A percentile compares a stretch with the other conserved stretches of the same genome.
These are phyloP conservation scores for Sipha flava DNA, from an alignment of 1,140 invertebrate genomes.

Conservation along the genomic window DNA sequence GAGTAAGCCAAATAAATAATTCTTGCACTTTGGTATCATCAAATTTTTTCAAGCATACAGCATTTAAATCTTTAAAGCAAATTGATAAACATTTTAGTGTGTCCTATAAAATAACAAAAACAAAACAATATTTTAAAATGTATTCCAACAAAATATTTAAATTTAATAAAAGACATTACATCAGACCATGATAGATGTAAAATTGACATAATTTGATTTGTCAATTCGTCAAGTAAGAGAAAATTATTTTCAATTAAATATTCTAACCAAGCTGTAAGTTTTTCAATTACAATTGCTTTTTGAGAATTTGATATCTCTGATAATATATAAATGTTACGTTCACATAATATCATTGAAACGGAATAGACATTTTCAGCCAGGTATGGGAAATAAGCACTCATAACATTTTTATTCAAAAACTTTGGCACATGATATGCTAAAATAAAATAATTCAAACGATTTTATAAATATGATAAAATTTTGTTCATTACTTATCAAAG, in stretches of 20 bases:
- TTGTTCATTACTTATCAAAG: not conserved
- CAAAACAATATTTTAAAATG: not conserved
- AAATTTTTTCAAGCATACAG: conserved; percentile 10
- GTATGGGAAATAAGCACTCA: conserved; percentile 16
- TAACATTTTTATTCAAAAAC: not conserved
- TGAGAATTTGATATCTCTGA: not conserved
- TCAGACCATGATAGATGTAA: conserved; percentile 2
- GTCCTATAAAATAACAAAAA: not conserved
- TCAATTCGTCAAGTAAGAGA: conserved; percentile 6
- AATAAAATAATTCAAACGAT: not conserved
- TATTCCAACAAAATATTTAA: not conserved
- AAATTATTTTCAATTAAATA: conserved; percentile 25
- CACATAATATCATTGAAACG: conserved; percentile 8
- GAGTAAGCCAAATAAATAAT: conserved; percentile 9
- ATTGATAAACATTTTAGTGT: conserved; percentile 11
- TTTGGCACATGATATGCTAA: not conserved
- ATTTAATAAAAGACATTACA: not conserved
- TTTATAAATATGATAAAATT: not conserved
- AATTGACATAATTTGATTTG: conserved; percentile 14
- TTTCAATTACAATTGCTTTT: not conserved
- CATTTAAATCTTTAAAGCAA: conserved; percentile 11
- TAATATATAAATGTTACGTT: conserved; percentile 10
- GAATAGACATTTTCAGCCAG: not conserved
- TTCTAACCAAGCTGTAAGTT: conserved; percentile 9
- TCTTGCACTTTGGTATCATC: conserved; percentile 19